Evolutionary conservation across 2,888 invertebrate species (phyloP), one percentile per base, ranked within the genome.

Genomic region (Athalia cordata): DNA sequence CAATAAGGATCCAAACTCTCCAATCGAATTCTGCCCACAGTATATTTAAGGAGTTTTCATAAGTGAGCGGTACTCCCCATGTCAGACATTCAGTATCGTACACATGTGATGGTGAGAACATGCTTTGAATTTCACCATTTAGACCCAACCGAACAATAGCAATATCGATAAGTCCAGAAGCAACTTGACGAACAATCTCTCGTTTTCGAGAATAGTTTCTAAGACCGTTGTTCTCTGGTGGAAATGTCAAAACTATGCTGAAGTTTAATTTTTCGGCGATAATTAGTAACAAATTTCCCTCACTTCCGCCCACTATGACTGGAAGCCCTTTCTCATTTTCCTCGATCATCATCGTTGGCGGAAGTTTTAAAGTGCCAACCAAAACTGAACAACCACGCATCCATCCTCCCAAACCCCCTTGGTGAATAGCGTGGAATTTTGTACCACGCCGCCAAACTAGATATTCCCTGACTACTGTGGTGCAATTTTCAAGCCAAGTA

Each of bases 1-100:
- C 64, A 43, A 64, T 64, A 29, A 64, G 64, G 29, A 7, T n/a
- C 64, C 64, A 64, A 29, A 29, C 64, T 64, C 11, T 6, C 64
- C 64, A 64, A 15, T 29, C 6, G 29, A 64, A 64, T 29, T 64
- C 64, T 64, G 43, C n/a, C 64, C 64, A 64, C 5, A 64, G 5
- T 29, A 64, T 5, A 64, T 29, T 64, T 11, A 43, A 2, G 29
- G 3, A 9, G 5, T 6, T 6, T 7, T n/a, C 43, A 5, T 6
- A 29, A 9, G 1, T 43, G 8, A 7, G 64, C 3, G 64, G 43
- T 5, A 64, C 64, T 5, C 11, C 64, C 64, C 64, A 64, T 43
- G 64, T 64, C 8, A 64, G 5, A 11, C 64, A 64, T 15, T 15
- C 64, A 3, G 3, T 9, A 15, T 6, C 64, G 64, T 29, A 64